These are phyloP conservation scores for Erythrocercus mccallii DNA, from an alignment of 2,113 vertebrate genomes.

Conservation along the genomic window DNA sequence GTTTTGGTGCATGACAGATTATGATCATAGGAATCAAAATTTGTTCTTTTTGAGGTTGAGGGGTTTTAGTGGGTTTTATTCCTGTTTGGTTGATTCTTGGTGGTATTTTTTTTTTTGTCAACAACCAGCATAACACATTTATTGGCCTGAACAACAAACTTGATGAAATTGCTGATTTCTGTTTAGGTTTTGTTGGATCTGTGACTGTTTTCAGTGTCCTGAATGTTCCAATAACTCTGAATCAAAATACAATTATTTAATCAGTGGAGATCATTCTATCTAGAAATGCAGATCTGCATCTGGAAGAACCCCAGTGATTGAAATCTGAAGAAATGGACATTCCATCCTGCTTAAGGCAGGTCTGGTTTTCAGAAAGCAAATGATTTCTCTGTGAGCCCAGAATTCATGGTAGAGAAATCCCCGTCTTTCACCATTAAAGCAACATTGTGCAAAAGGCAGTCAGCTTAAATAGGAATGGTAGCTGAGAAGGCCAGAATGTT, in stretches of 20 bases:
- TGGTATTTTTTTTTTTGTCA: neutral
- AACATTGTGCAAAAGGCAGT: neutral
- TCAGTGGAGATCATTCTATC: neutral
- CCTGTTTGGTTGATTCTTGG: neutral
- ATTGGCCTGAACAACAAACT: neutral
- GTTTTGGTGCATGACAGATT: neutral
- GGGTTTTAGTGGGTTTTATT: neutral
- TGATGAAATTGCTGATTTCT: neutral
- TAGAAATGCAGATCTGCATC: neutral
- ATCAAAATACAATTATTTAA: neutral
- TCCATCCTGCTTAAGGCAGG: neutral
- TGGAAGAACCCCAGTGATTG: neutral
- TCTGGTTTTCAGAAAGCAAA: neutral
- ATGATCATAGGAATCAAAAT: neutral
- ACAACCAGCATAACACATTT: neutral
- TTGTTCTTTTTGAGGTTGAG: neutral
- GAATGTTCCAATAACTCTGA: neutral
- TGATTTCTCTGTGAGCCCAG: neutral
- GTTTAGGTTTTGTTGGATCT: neutral
- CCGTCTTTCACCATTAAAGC: neutral
- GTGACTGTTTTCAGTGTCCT: neutral
- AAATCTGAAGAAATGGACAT: neutral
- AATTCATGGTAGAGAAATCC: neutral
- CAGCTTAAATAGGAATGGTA: neutral
- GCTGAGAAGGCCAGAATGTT: neutral